These are phyloP conservation scores for Acridotheres tristis DNA, from an alignment of 2,797 vertebrate species.

Conservation along the genomic window DNA sequence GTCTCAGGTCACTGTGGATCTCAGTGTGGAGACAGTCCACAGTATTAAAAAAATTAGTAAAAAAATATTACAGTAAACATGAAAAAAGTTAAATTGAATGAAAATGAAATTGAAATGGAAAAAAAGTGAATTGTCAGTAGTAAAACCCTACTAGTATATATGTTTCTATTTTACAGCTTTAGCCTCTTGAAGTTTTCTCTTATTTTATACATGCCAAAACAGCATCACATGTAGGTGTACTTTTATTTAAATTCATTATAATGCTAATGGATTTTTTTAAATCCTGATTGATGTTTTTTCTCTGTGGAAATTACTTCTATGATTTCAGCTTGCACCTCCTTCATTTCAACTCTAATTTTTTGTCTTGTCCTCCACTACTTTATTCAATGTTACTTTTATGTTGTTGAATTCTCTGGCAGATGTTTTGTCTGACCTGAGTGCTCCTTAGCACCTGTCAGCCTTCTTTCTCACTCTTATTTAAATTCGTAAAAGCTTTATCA, in stretches of 20 bases:
- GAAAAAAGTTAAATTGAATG: too few relatives aligned
- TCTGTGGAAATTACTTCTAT: neutral
- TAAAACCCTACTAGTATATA: neutral
- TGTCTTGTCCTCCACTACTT: neutral
- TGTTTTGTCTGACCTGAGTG: constrained; percentile 21
- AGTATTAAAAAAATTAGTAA: neutral
- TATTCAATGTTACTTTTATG: neutral
- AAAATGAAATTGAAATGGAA: too few relatives aligned
- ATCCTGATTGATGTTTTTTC: neutral
- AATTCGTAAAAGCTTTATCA: neutral
- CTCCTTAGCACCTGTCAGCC: constrained; percentile 9
- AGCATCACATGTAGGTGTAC: neutral
- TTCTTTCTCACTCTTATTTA: neutral
- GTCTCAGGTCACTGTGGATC: neutral
- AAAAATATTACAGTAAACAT: neutral
- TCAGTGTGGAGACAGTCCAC: neutral
- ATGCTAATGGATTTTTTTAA: neutral
- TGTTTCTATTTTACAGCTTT: neutral
- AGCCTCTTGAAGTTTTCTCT: neutral
- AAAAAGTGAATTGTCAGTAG: neutral
- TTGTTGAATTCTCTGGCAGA: constrained; percentile 7
- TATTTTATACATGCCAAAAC: neutral
- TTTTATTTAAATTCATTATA: neutral
- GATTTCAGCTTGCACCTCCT: neutral
- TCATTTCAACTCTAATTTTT: constrained; percentile 2